Evolutionary conservation across 2,888 invertebrate genomes (phyloP).

Genomic region (Agonopterix alstromeriana): DNA sequence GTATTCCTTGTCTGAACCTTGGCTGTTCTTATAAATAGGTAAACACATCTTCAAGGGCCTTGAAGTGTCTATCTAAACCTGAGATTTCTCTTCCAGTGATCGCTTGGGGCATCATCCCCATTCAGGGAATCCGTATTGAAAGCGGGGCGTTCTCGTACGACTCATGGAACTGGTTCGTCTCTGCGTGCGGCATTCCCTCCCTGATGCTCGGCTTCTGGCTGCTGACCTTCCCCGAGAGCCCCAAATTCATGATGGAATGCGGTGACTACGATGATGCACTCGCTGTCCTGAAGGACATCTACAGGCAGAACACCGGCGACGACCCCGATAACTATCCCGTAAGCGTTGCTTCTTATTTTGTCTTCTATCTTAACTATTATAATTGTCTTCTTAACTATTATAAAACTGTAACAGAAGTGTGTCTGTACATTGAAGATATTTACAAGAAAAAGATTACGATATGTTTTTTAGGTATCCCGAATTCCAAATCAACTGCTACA

Average conservation of each 20-base stretch:
- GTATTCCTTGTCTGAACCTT: too few relatives aligned
- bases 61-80: too few relatives aligned
- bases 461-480: too few relatives aligned
- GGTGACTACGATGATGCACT: slow-evolving; percentile 87
- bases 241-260: slow-evolving; percentile 88
- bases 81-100: slow-evolving; percentile 72
- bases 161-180: slow-evolving; percentile 89
- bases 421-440: too few relatives aligned
- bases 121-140: slow-evolving; percentile 77
- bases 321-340: slow-evolving; percentile 84
- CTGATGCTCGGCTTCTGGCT: slow-evolving; percentile 82
- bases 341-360: slow-evolving; percentile 34
- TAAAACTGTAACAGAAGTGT: too few relatives aligned
- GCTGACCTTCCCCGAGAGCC: slow-evolving; percentile 87
- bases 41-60: too few relatives aligned
- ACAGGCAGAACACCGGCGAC: slow-evolving; percentile 83
- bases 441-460: too few relatives aligned
- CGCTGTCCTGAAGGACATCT: slow-evolving; percentile 81
- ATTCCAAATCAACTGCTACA: too few relatives aligned
- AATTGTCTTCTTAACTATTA: too few relatives aligned
- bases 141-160: slow-evolving; percentile 80
- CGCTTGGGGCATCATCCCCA: slow-evolving; percentile 87
- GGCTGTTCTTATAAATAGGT: too few relatives aligned
- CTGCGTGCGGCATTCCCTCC: slow-evolving; percentile 84
- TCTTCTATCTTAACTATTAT: too few relatives aligned